These are phyloP conservation scores for Distichodus sexfasciatus DNA, from an alignment of 2,797 vertebrate genomes.

Conservation along the genomic window DNA sequence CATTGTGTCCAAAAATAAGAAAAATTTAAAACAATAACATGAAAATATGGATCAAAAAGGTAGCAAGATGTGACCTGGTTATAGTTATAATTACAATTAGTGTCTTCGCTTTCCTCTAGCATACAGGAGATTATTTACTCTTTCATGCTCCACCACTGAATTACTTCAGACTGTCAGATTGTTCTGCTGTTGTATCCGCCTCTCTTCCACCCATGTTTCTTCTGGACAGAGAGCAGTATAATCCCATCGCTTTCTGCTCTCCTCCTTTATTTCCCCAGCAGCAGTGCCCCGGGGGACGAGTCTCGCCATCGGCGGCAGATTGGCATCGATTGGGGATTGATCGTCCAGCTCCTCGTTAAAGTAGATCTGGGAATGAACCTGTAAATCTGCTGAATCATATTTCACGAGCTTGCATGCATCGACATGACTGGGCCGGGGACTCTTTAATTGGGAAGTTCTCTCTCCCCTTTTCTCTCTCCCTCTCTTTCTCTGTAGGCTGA, in stretches of 20 bases:
- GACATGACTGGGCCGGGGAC: constrained; percentile 17
- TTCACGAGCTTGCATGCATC: constrained; percentile 33
- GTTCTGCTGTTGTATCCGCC: no score
- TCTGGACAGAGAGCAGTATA: constrained; percentile 11
- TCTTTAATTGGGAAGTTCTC: constrained; percentile 42
- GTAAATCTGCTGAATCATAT: constrained; percentile 71
- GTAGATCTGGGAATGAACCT: constrained; percentile 64
- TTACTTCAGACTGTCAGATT: no score
- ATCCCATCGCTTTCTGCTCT: constrained; percentile 16
- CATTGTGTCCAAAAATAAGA: no score
- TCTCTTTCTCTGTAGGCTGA: not conserved
- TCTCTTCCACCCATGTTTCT: constrained; percentile 14
- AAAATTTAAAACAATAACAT: no score
- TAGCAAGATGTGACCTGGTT: no score
- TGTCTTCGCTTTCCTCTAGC: no score
- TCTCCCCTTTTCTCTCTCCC: not conserved
- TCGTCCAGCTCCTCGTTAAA: constrained; percentile 66
- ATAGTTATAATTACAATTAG: no score
- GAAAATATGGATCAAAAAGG: no score
- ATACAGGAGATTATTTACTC: no score
- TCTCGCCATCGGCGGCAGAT: constrained; percentile 49
- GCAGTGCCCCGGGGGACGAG: constrained; percentile 23
- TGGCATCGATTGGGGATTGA: constrained; percentile 73
- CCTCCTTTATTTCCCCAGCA: constrained; percentile 41
- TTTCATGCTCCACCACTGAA: no score